A percentile compares a stretch with the other conserved stretches of the same genome.
These are phyloP conservation scores for Lutra lutra DNA, from an alignment of 2,797 vertebrate species.

Conservation along the genomic window DNA sequence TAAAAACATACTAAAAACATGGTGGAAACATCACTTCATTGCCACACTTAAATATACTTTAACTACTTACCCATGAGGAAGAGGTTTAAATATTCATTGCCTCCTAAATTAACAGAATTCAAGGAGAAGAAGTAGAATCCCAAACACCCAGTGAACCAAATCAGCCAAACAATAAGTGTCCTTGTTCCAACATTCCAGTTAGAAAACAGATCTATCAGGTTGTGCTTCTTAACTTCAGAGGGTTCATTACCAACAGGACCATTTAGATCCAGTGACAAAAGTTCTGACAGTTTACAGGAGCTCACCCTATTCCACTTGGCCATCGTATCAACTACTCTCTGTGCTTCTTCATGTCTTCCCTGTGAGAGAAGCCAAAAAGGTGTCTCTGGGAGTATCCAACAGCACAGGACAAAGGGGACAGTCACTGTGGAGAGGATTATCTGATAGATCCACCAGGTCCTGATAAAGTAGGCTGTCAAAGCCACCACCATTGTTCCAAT, in stretches of 20 bases:
- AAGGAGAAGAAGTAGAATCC: slow-evolving; percentile 96
- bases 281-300: slow-evolving; percentile 89
- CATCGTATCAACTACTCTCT: slow-evolving; percentile 91
- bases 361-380: slow-evolving; percentile 95
- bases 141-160: slow-evolving; percentile 96
- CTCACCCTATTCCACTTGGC: slow-evolving; percentile 90
- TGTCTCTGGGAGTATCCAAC: slow-evolving; percentile 96
- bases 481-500: slow-evolving; percentile 94
- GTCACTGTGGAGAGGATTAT: slow-evolving; percentile 92
- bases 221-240: slow-evolving; percentile 87
- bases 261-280: slow-evolving; percentile 84
- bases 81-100: slow-evolving; percentile 95
- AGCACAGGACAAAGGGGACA: slow-evolving; percentile 93
- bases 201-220: slow-evolving; percentile 92
- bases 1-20: background rate
- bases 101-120: slow-evolving; percentile 93
- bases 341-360: slow-evolving; percentile 89
- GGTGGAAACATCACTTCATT: background rate
- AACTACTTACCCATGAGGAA: slow-evolving; percentile 92
- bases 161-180: slow-evolving; percentile 93
- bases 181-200: slow-evolving; percentile 91
- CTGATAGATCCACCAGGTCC: slow-evolving; percentile 96
- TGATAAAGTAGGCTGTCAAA: slow-evolving; percentile 92
- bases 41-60: slow-evolving; percentile 70
- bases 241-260: slow-evolving; percentile 19